Evolutionary conservation across 2,797 vertebrate genomes (phyloP).

Genomic region (Gastrophryne carolinensis): DNA sequence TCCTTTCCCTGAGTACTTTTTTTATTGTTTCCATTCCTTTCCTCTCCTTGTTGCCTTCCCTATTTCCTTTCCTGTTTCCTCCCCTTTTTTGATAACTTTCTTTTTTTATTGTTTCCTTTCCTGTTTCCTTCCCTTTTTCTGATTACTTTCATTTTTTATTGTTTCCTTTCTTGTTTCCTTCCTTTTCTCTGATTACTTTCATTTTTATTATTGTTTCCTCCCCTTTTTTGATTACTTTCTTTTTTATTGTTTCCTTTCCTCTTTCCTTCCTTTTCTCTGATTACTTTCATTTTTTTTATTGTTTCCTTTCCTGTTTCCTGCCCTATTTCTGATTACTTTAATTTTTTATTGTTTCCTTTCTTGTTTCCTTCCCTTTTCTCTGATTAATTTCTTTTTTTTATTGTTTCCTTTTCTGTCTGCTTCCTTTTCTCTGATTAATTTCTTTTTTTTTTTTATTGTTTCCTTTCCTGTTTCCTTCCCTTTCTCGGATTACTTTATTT

Average conservation of each 20-base stretch:
- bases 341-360: neutral
- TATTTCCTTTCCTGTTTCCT: no score
- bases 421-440: neutral
- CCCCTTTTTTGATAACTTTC: no score
- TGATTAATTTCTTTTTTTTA: neutral
- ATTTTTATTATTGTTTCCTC: no score
- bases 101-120: neutral
- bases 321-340: neutral
- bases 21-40: no score
- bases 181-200: no score
- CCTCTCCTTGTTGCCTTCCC: no score
- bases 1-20: neutral
- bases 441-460: neutral
- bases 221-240: neutral
- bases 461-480: neutral
- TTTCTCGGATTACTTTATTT: neutral
- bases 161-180: neutral
- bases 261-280: no score
- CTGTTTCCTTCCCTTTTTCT: neutral
- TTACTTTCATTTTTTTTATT: neutral
- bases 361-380: neutral
- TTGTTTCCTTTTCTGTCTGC: neutral
- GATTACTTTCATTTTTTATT: neutral
- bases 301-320: neutral
- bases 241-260: neutral